Evolutionary conservation across 2,797 vertebrate species (phyloP).

Genomic region (Nothura maculosa): DNA sequence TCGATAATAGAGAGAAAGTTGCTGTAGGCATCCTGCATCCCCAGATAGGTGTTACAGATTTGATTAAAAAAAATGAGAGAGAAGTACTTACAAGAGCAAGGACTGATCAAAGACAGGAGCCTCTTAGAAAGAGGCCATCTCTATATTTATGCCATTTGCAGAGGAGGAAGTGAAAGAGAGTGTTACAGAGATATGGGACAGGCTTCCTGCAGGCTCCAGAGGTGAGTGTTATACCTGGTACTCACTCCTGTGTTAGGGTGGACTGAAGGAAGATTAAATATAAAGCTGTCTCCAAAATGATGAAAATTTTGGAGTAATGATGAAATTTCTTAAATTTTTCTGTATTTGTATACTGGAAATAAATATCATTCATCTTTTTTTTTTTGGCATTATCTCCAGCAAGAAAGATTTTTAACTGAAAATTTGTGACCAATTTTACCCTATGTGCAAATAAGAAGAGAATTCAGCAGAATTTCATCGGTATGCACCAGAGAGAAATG

Average conservation of each 20-base stretch:
- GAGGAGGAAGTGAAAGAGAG: neutral
- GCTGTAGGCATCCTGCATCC: neutral
- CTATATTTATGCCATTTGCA: neutral
- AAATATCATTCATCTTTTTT: too few relatives aligned
- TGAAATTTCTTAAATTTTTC: neutral
- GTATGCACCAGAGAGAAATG: neutral
- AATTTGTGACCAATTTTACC: neutral
- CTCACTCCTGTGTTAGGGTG: fast-evolving
- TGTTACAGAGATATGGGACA: neutral
- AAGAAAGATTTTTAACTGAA: neutral
- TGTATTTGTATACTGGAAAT: neutral
- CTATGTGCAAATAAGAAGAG: neutral
- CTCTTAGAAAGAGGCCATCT: neutral
- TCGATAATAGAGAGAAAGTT: neutral
- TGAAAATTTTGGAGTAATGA: neutral
- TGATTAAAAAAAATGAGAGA: neutral
- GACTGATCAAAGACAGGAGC: neutral
- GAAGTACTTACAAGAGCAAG: neutral
- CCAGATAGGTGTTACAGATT: neutral
- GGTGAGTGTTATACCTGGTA: neutral
- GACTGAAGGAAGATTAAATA: neutral
- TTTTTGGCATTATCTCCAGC: neutral
- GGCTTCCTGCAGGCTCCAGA: neutral
- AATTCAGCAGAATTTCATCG: neutral
- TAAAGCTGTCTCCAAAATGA: neutral